Base-by-base conservation (phyloP, 2,888 invertebrate genomes). In the Ectemnius lituratus region DNA sequence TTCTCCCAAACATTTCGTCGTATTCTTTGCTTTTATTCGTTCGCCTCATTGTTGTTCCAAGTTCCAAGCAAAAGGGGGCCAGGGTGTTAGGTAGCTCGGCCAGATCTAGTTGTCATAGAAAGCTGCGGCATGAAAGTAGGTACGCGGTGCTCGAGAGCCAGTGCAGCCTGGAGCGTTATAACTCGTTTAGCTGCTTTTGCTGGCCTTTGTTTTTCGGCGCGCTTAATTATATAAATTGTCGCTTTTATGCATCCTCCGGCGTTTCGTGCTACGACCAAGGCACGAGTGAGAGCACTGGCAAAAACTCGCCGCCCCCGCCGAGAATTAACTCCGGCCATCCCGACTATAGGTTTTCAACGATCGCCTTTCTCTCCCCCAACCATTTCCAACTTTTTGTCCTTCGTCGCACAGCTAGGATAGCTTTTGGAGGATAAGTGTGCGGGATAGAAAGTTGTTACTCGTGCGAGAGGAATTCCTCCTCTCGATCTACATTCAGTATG, bases 81-180 rank as follows among this genome's bases (percentile, higher is more conserved):
- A 6, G 37, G 37, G 37, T 37, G 23, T 23, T 23, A 37, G 37
- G 37, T 5, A 11, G 37, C 3, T 2, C 23, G 23, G 23, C 23
- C 23, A 37, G 37, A 37, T 37, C 8, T 37, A 37, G 37, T 37
- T 37, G 37, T 37, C 37, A 11, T 37, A 37, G 37, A 37, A 13
- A 52, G 52, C 52, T 52, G 8, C 52, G 64, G 66, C 67, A 14
- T 14, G 13, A 52, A 52, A 52, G 5, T 52, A 52, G 52, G 58
- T 23, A 71, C 61, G 16, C 67, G 68, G 18, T 56, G 57, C 68
- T 62, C 56, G 61, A 52, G 45, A 23, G 23, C 61, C 45, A 67
- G 28, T 45, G 61, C 52, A 14, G 37, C 37, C 52, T 14, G 2
- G n/a, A 16, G 52, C 52, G 52, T 52, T 52, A 52, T 52, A 52